Base-by-base conservation (phyloP, 2,888 invertebrate genomes). In the Heteropelma amictum region DNA sequence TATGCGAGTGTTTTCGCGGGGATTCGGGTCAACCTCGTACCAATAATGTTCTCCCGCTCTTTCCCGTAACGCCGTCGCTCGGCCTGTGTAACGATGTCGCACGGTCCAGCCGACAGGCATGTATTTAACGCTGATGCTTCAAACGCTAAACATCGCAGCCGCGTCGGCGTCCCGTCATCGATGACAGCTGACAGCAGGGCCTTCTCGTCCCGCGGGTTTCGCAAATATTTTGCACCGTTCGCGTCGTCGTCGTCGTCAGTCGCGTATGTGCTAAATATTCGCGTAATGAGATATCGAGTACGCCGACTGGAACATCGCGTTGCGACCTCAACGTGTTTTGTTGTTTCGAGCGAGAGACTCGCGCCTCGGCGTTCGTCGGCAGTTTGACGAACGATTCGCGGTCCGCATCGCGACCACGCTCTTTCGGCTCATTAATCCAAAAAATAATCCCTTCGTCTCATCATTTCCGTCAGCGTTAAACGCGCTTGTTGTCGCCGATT, bases 401-500 rank as follows among this genome's bases (percentile, higher is more conserved):
- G n/a, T n/a, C n/a, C n/a, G n/a, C n/a, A n/a, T n/a, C n/a, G n/a
- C n/a, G n/a, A n/a, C 82, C 80, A 64, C 81, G 82, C 81, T 83
- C 45, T 45, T 23, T 33, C 64, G 40, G 7, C 30, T 26, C 3
- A 21, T 38, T 38, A 19, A 10, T 26, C 38, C n/a, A 17, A 12
- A 28, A 12, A 30, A 6, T 12, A 45, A 4, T n/a, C 35, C 28
- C 47, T 12, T 38, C 19, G 14, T 3, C 12, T 12, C 42, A 40
- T 14, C 2, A 10, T 38, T 33, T 6, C 3, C 47, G 7, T 17
- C 51, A 35, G 19, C 21, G 26, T 38, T 23, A 40, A 23, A 7
- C 33, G 51, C 33, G 83, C 81, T 83, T 80, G 85, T 83, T 84
- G 84, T 85, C 85, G 83, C 86, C 85, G 85, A 86, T 86, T 84